Evolutionary conservation across 2,797 vertebrate genomes (phyloP).

Genomic region (Cossypha niveicapilla): DNA sequence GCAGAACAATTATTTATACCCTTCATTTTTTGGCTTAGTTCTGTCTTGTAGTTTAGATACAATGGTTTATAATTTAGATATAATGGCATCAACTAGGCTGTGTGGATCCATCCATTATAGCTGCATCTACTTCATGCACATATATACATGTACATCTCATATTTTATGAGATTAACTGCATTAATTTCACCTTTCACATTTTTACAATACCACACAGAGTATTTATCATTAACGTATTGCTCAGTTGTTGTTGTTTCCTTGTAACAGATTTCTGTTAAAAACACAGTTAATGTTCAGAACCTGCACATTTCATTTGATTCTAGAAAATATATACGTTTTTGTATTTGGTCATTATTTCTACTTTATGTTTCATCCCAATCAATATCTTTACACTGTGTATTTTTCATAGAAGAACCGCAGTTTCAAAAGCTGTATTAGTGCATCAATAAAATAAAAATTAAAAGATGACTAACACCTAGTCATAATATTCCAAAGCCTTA

Average conservation of each 20-base stretch:
- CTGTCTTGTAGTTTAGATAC: neutral
- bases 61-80: neutral
- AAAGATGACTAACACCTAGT: neutral
- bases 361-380: neutral
- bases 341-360: neutral
- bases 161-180: neutral
- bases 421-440: neutral
- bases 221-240: neutral
- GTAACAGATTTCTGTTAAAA: neutral
- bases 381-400: neutral
- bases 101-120: neutral
- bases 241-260: neutral
- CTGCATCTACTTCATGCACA: neutral
- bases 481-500: neutral
- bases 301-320: neutral
- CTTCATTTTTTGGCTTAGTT: neutral
- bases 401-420: neutral
- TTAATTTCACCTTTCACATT: neutral
- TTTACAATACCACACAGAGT: neutral
- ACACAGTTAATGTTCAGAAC: neutral
- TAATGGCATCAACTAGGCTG: fast-evolving
- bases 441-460: neutral
- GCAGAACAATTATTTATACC: fast-evolving
- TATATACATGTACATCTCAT: neutral
- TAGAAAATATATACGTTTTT: neutral